Percentiles rank a stretch among this genome's conserved stretches.
Conservation (phyloP, 2,113 vertebrate genomes). For the Cephalopterus ornatus region DNA sequence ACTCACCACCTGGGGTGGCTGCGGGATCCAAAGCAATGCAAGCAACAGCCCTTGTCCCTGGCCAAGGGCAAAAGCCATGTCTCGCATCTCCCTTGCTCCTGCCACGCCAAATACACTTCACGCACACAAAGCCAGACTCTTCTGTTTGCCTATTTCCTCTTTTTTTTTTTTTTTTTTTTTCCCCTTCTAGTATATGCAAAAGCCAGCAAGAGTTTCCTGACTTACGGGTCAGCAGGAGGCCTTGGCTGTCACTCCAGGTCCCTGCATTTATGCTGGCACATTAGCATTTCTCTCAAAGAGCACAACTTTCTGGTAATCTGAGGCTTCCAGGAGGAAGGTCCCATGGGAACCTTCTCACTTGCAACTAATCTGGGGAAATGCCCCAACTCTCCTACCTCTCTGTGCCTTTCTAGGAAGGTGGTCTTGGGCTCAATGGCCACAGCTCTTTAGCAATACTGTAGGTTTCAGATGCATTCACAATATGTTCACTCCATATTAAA, state of each 20-base stretch:
- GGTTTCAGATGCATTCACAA: not conserved
- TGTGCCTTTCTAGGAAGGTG: slow-evolving; percentile 12
- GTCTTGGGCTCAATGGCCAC: not conserved
- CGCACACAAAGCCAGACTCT: not conserved
- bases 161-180: too few species aligned
- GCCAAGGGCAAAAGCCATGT: not conserved
- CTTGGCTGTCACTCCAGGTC: not conserved
- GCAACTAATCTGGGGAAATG: not conserved
- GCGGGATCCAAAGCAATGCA: not conserved
- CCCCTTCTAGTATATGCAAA: not conserved
- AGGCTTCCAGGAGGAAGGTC: not conserved
- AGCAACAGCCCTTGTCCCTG: not conserved
- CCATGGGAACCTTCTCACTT: not conserved
- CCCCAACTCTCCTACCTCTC: slow-evolving; percentile 24
- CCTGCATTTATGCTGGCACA: not conserved
- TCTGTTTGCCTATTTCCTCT: not conserved
- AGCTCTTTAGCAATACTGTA: not conserved
- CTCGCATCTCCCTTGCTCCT: not conserved
- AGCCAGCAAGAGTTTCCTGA: not conserved
- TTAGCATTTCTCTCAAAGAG: not conserved
- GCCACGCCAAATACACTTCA: not conserved
- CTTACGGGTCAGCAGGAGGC: not conserved
- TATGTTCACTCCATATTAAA: not conserved
- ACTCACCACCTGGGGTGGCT: not conserved
- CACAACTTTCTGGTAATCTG: not conserved